Evolutionary conservation across 2,797 vertebrate species (phyloP), one percentile per base, ranked within the genome.

Genomic region (Pampus argenteus): DNA sequence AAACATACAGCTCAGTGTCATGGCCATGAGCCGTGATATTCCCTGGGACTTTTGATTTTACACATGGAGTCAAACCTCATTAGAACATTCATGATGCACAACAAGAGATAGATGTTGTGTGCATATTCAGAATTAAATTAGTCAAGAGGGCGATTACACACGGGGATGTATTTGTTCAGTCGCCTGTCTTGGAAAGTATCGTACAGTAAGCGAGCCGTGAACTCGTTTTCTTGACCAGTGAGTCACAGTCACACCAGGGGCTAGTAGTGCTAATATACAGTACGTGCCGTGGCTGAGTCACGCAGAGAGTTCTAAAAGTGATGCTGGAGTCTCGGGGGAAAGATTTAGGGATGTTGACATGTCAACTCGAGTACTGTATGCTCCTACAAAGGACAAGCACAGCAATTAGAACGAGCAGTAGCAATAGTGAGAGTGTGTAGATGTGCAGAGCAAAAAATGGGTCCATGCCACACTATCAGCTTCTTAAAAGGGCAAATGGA

Each of bases 1-100:
- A 77, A 71, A 68, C 49, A 74, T 62, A 61, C 26, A 66, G 58
- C 50, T 56, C 45, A 18, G 59, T 51, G 44, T 76, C 59, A 34
- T 62, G 45, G 26, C 28, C 51, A 18, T 38, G 22, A 52, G 59
- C 47, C 9, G 14, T 66, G 23, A 25, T 71, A 51, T 59, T 75
- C 17, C 31, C 23, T 20, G 40, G 57, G 48, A n/a, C 20, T 22
- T 63, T 34, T 65, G 36, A 49, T 72, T 77, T 72, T 62, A 75
- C 23, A 72, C 62, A 62, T 22, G 29, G 56, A 66, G 25, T 50
- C 31, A 57, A 52, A 48, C 15, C 9, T 48, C 69, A 72, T 52
- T 42, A 20, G 10, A 49, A 50, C 18, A 6, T 45, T 13, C 5
- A 23, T 25, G 45, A 20, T 31, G 54, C 40, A 15, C 25, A 25